Evolutionary conservation across 2,888 invertebrate genomes (phyloP), one percentile per base, ranked within the genome.

Genomic region (Tanytarsus gracilentus): DNA sequence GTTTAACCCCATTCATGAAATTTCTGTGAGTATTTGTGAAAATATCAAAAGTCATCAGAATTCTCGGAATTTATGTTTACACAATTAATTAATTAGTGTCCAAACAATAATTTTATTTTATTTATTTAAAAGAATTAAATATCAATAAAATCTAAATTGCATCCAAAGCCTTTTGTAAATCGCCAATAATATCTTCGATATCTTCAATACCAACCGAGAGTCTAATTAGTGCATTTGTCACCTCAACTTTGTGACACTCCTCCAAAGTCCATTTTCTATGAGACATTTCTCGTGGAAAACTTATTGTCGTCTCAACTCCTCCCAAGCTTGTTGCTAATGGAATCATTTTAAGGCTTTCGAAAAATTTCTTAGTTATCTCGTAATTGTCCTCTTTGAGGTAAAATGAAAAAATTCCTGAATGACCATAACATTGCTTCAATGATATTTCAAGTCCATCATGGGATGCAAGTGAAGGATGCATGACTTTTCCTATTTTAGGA

Each of bases 341-440:
- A 68, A 84, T 81, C 6, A 83, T 64, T 68, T 80, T 79, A 21
- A 82, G 69, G 4, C 73, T 67, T 62, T 76, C 69, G 11, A 82
- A 69, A 66, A 85, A 80, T 48, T 73, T 75, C 18, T 67, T 68
- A 1, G 78, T 74, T 62, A 80, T 76, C 1, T 72, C 69, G 6
- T 76, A 64, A 4, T 23, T 26, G 11, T 75, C 78, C 7, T 81
- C 82, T 66, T 79, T 80, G 21, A 84, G 69, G 66, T 83, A 84
- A 65, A 85, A 81, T 4, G 81, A 77, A 53, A 86, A 68, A 80
- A 86, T 83, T 18, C 85, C 86, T 64, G 83, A 80, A 71, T 79
- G 80, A 6, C 81, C 81, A 21, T 75, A 74, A 63, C 76, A 74
- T 69, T 85, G 84, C 65, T 72, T 76, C 65, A 77, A 71, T n/a